Conservation (phyloP, 2,797 vertebrate species). For the Cyprinodon diabolis region DNA sequence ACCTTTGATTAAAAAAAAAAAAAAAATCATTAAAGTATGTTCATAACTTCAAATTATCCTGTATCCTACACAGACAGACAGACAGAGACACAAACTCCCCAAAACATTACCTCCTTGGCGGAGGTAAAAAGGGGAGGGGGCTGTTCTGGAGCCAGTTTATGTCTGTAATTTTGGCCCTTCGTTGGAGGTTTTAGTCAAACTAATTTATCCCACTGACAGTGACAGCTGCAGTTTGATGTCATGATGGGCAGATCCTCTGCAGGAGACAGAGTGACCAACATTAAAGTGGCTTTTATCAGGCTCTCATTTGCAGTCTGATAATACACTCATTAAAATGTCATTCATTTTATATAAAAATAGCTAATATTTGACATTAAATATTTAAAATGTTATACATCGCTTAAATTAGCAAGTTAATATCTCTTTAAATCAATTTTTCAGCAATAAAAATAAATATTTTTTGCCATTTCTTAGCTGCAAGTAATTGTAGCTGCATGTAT, state of each 20-base stretch:
- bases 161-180: constrained; percentile 20
- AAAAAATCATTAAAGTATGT: no score
- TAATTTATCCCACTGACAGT: constrained; percentile 37
- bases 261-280: constrained; percentile 29
- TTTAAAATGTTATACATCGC: no score
- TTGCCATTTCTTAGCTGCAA: neutral
- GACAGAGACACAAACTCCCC: no score
- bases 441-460: neutral
- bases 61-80: no score
- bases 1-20: neutral
- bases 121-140: neutral
- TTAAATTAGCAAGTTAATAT: neutral
- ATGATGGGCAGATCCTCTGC: constrained; percentile 71
- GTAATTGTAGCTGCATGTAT: neutral
- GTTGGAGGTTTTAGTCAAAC: constrained; percentile 43
- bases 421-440: neutral
- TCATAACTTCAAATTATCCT: no score
- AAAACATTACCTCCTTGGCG: no score
- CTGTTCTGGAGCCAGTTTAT: constrained; percentile 29
- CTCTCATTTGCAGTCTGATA: neutral
- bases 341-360: neutral
- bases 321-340: neutral
- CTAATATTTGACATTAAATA: neutral
- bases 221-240: constrained; percentile 25
- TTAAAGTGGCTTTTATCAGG: neutral